Conservation (phyloP, 1,140 invertebrate genomes). For the Drosophila ironensis region DNA sequence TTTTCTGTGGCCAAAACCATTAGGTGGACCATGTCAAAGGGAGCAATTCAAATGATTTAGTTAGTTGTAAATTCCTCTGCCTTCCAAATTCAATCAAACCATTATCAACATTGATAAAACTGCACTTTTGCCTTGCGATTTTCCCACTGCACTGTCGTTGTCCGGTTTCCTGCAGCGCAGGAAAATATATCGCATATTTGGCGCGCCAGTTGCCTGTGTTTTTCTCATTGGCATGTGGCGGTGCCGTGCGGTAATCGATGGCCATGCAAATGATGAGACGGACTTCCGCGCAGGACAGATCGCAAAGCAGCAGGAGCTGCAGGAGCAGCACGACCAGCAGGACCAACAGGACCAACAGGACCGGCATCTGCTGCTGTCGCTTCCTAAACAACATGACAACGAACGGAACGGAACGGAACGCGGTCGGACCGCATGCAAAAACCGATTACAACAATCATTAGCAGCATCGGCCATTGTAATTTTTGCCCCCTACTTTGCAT, state of each 20-base stretch:
- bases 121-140: not conserved
- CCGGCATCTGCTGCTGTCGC: constrained; percentile 6
- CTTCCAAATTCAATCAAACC: too few relatives aligned
- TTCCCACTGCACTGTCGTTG: not conserved
- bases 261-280: constrained; percentile 66
- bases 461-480: constrained; percentile 42
- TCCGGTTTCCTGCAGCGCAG: constrained; percentile 49
- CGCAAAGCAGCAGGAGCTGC: not conserved
- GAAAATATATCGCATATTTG: constrained; percentile 78
- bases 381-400: constrained; percentile 65
- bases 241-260: constrained; percentile 59
- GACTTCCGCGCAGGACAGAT: constrained; percentile 13
- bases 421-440: constrained; percentile 45
- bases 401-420: constrained; percentile 4
- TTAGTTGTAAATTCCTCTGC: too few relatives aligned
- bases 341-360: constrained; percentile 2
- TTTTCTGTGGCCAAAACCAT: too few relatives aligned
- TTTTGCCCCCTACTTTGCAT: constrained; percentile 31
- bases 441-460: constrained; percentile 68
- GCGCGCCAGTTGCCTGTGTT: constrained; percentile 66
- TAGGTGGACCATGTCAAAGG: too few relatives aligned
- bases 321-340: not conserved
- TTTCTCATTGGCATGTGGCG: constrained; percentile 45
- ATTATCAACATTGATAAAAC: too few relatives aligned
- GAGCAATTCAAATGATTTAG: too few relatives aligned